Percentiles rank a stretch among this genome's conserved stretches.
Evolutionary conservation across 2,888 invertebrate genomes (phyloP).

Genomic region (Noctua comes): DNA sequence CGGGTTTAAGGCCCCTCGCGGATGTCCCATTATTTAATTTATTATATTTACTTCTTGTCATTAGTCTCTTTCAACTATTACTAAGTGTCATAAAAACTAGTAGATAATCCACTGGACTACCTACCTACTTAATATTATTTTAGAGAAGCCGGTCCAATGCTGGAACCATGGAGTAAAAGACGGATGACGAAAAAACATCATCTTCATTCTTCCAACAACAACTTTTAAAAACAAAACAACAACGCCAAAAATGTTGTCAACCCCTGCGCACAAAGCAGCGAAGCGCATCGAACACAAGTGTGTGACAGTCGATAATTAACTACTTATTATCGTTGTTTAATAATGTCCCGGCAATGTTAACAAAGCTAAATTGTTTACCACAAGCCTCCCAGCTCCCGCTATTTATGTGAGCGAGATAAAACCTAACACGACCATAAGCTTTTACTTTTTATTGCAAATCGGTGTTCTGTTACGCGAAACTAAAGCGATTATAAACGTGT

Average conservation of each 20-base stretch:
- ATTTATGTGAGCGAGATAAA: slow-evolving; percentile 83
- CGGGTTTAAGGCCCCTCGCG: slow-evolving; percentile 28
- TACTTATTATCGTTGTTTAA: slow-evolving; percentile 82
- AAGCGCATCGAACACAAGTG: slow-evolving; percentile 70
- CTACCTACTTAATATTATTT: background rate
- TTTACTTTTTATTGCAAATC: slow-evolving; percentile 80
- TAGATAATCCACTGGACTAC: background rate
- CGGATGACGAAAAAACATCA: too few relatives aligned
- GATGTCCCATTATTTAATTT: slow-evolving; percentile 29
- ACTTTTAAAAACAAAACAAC: slow-evolving; percentile 15
- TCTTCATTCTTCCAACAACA: background rate
- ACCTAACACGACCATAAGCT: slow-evolving; percentile 76
- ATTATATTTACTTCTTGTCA: slow-evolving; percentile 19
- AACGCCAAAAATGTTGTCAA: slow-evolving; percentile 68
- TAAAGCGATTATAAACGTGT: slow-evolving; percentile 74
- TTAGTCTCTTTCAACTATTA: background rate
- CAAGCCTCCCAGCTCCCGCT: slow-evolving; percentile 73
- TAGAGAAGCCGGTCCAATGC: too few relatives aligned
- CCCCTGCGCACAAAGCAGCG: slow-evolving; percentile 54
- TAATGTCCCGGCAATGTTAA: slow-evolving; percentile 82
- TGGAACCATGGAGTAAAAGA: background rate
- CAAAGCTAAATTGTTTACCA: slow-evolving; percentile 80
- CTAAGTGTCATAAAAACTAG: background rate
- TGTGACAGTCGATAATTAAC: slow-evolving; percentile 84
- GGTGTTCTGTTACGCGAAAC: slow-evolving; percentile 78